Evolutionary conservation across 2,888 invertebrate genomes (phyloP), one percentile per base, ranked within the genome.

Genomic region (Camponotus fellah): DNA sequence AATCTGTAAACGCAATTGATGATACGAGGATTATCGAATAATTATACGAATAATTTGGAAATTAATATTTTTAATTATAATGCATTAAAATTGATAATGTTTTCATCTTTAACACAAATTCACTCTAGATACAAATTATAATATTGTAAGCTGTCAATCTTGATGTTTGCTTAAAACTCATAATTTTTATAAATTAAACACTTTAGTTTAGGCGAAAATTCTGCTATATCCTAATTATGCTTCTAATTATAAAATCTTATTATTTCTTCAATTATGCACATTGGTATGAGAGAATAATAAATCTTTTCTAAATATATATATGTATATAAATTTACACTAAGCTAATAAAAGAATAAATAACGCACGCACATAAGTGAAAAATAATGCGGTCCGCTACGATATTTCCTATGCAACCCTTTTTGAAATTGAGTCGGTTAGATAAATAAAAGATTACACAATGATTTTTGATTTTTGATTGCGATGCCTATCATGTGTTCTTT

Each of bases 391-490:
- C 37, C n/a, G 58, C 12, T 14, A 14, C 10, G 12, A 26, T 12
- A 32, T 43, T 71, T 69, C n/a, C 69, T 34, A 17, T 12, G 60
- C 46, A 46, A 68, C n/a, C 21, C 14, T 71, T 46, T 37, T 8
- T 37, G 37, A 80, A 79, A 80, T 80, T 34, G 60, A 71, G n/a
- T 46, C 71, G 26, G 46, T 0, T 53, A 17, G 46, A 62, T 62
- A 26, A 80, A 49, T 62, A 49, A 80, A 60, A 71, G 71, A 62
- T 80, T 46, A 34, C 49, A 17, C 46, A 26, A 26, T n/a, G 71
- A 49, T 80, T 77, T 80, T 77, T 80, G 62, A 71, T 26, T 26
- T 26, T 26, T 26, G 26, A 80, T 62, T 72, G 37, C 34, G 37
- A 80, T 71, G 46, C 8, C 17, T 79, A 71, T 71, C 46, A 37